Evolutionary conservation across 1,140 invertebrate genomes (phyloP), one percentile per base, ranked within the genome.

Genomic region (Spodoptera litura): DNA sequence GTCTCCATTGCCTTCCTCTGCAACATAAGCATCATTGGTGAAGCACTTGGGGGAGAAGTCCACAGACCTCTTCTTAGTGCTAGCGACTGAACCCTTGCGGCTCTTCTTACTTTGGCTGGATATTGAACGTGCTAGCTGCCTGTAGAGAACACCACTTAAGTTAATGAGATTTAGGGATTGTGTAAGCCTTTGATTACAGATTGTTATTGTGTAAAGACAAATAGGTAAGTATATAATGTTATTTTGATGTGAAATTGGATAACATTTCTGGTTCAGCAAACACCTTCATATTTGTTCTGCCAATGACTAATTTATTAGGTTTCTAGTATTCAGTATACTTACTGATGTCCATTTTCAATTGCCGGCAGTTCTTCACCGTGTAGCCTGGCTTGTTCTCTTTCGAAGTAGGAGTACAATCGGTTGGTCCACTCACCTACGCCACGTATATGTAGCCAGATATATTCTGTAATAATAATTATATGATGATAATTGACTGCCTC

Each of bases 361-460:
- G 74, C 38, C 56, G 89, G 89, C 2, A 96, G 94, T 70, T 97
- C 96, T 1, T 95, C 95, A 9, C 95, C 95, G 78, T 97, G 97
- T 2, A 98, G 91, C 80, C 96, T 96, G 58, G 96, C 95, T 86
- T 98, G 97, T 90, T 98, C 97, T 71, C 95, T 95, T 84, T 98
- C 97, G 85, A 99, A 99, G 91, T 98, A 99, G 1, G 97, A 96
- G 86, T 99, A 98, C 0, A 99, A 93, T 3, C 97, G 95, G 86
- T 98, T 98, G 0, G 99, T 99, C 99, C 99, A 99, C 93, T 99
- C 96, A 0, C 99, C 99, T 0, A 98, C 98, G 5, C 97, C 98
- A 77, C 98, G 95, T 78, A 99, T 98, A 91, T 99, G 99, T 0
- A 99, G 95, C 97, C 98, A 99, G 89, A 99, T 96, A 85, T 98